Conservation (phyloP, 2,797 vertebrate genomes). For the Salmo trutta region DNA sequence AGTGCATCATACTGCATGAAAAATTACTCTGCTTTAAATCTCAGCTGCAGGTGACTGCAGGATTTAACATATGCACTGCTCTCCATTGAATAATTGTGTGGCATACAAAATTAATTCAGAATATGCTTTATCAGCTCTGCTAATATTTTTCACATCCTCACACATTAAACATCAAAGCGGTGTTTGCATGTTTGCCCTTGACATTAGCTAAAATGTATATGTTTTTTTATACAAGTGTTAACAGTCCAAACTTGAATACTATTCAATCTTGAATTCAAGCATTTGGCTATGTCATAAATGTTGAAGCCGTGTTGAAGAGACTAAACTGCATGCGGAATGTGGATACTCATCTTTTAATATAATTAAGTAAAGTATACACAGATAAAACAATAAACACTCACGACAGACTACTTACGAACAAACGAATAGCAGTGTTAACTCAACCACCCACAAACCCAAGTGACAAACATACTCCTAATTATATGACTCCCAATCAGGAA, state of each 20-base stretch:
- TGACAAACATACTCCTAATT: too few species aligned
- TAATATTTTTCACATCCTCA: slow-evolving; percentile 30
- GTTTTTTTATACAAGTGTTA: slow-evolving; percentile 9
- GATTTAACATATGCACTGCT: slow-evolving; percentile 35
- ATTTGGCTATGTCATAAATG: background rate
- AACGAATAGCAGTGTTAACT: too few species aligned
- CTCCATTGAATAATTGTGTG: slow-evolving; percentile 20
- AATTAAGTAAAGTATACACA: too few species aligned
- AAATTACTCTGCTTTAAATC: slow-evolving; percentile 26
- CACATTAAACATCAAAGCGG: slow-evolving; percentile 21
- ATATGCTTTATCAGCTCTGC: slow-evolving; percentile 24
- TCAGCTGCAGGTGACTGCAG: slow-evolving; percentile 24
- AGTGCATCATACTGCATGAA: slow-evolving; percentile 21
- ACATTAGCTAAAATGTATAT: slow-evolving; percentile 27
- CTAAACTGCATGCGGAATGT: too few species aligned
- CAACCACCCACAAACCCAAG: too few species aligned
- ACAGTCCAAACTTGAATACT: slow-evolving; percentile 13
- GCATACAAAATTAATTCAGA: slow-evolving; percentile 17
- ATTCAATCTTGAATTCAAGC: slow-evolving; percentile 2
- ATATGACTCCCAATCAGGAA: too few species aligned
- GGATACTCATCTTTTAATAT: too few species aligned
- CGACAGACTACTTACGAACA: too few species aligned
- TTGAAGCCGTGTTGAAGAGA: too few species aligned
- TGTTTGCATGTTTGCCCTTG: slow-evolving; percentile 16
- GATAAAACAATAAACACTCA: too few species aligned